Percentiles rank a stretch among this genome's conserved stretches.
Conservation (phyloP, 64 coral and sea anemone species). For the Stichodactyla helianthus region DNA sequence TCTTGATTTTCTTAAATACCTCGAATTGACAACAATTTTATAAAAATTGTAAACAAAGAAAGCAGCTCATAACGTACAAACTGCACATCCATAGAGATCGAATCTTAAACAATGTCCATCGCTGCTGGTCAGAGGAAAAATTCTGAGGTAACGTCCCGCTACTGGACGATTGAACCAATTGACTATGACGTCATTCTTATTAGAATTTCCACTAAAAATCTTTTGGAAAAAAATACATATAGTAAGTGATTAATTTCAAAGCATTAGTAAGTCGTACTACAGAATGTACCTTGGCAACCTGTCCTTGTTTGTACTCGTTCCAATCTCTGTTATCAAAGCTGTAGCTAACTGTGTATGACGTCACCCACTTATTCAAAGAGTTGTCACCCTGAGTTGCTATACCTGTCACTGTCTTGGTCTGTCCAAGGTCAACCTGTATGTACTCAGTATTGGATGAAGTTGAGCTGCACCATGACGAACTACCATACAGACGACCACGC, state of each 20-base stretch:
- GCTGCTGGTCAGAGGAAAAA: neutral
- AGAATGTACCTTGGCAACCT: too few relatives aligned
- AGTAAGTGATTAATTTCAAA: neutral
- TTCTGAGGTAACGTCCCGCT: neutral
- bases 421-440: too few relatives aligned
- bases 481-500: neutral
- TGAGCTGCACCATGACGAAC: constrained; percentile 3
- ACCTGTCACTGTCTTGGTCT: too few relatives aligned
- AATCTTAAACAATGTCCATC: neutral
- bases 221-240: too few relatives aligned
- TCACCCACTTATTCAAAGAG: neutral
- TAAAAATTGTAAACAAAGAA: neutral
- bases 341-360: neutral
- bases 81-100: neutral
- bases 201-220: too few relatives aligned
- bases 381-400: too few relatives aligned
- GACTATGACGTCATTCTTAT: neutral
- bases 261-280: too few relatives aligned
- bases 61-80: neutral
- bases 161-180: neutral
- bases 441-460: neutral
- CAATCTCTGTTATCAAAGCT: too few relatives aligned
- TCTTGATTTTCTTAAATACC: neutral
- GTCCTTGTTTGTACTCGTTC: too few relatives aligned
- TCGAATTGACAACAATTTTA: neutral